Evolutionary conservation across 2,797 vertebrate species (phyloP), one percentile per base, ranked within the genome.

Genomic region (Pangasius larnaudii): DNA sequence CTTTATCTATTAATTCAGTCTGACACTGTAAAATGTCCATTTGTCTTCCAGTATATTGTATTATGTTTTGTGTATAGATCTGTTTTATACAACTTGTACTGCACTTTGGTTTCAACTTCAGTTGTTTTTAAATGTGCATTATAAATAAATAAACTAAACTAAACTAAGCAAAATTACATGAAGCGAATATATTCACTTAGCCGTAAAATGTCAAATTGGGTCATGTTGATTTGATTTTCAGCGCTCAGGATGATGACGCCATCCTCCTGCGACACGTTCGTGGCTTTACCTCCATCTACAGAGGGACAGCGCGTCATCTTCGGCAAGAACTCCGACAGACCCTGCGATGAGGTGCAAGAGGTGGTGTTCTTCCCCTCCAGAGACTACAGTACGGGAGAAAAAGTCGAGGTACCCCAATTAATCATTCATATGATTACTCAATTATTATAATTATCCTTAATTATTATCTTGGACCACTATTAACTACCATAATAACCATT

Each of bases 311-410:
- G 95, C 53, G 94, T 98, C 83, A 93, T 99, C 87, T 99, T 99
- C 94, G 98, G 98, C 72, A 99, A 99, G 93, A 99, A 99, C 94
- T 98, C 97, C 6, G 98, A 99, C 93, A 96, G 98, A 91, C 97
- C 97, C 11, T 96, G 95, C 18, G 97, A 99, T 94, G 98, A 99
- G 94, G 97, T 99, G 85, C 98, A 99, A 91, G 98, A 99, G 92
- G 95, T 98, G 72, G 95, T 99, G 61, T 96, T 96, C 91, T 96
- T 96, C 90, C 96, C 97, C 90, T 95, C 96, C 85, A 93, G 89
- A 80, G 88, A 92, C 87, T 93, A 97, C 90, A 72, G n/a, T 27
- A 87, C 89, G 84, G 96, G 92, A 69, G 91, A 95, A 58, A 95
- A 90, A 90, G 93, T 99, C 83, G 96, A 99, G 96, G 98, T 98